These are phyloP conservation scores for Tribolium castaneum DNA, from an alignment of 1,140 invertebrate genomes.

Conservation along the genomic window DNA sequence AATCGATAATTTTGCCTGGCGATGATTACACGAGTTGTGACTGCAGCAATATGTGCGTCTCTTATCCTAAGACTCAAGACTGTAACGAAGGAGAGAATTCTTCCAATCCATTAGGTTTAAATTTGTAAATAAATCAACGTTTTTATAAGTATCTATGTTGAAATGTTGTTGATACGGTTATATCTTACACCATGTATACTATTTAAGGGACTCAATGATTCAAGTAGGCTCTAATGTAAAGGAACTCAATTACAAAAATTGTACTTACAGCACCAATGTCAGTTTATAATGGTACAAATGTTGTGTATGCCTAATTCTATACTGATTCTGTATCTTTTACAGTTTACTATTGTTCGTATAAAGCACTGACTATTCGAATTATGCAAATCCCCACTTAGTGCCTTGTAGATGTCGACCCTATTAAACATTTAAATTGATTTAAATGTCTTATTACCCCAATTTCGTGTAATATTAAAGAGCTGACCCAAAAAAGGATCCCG, in stretches of 20 bases:
- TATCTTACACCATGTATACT: slow-evolving; percentile 6
- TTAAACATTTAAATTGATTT: slow-evolving; percentile 21
- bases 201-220: slow-evolving; percentile 18
- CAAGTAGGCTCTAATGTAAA: slow-evolving; percentile 22
- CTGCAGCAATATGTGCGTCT: slow-evolving; percentile 32
- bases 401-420: slow-evolving; percentile 48
- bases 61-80: slow-evolving; percentile 42
- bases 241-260: background rate
- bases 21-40: background rate
- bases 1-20: slow-evolving; percentile 58
- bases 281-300: slow-evolving; percentile 33
- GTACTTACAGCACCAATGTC: slow-evolving; percentile 27
- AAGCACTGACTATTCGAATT: slow-evolving; percentile 39
- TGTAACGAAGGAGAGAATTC: slow-evolving; percentile 17
- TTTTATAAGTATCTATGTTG: slow-evolving; percentile 39
- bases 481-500: background rate
- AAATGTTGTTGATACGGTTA: slow-evolving; percentile 30
- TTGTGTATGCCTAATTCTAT: slow-evolving; percentile 27
- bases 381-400: slow-evolving; percentile 45
- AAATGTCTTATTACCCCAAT: background rate
- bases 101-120: slow-evolving; percentile 22
- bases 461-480: background rate
- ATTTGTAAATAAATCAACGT: slow-evolving; percentile 41
- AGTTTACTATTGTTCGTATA: slow-evolving; percentile 27
- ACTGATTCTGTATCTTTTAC: slow-evolving; percentile 14